Conservation (phyloP, 2,888 invertebrate species). For the Chalcosyrphus nemorum region DNA sequence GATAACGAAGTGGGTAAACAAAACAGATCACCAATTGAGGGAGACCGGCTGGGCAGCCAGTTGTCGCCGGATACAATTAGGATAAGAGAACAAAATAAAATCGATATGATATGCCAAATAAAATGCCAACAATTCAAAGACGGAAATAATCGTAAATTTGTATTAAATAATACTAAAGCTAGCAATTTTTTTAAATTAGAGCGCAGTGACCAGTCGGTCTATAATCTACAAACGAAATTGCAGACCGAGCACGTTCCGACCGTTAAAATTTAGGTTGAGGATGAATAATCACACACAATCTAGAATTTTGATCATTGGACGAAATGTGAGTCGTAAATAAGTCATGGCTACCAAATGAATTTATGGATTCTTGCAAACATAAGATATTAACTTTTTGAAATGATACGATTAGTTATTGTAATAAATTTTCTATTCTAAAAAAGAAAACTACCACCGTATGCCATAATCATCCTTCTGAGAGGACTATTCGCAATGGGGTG, state of each 20-base stretch:
- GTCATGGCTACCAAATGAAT: not conserved
- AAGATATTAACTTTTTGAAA: not conserved
- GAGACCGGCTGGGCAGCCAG: not conserved
- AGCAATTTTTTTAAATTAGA: not conserved
- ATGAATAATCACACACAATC: not conserved
- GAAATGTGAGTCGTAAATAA: not conserved
- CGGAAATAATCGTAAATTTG: not conserved
- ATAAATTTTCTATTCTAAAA: too few species aligned
- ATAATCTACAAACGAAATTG: not conserved
- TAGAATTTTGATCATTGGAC: not conserved
- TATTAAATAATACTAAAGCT: not conserved
- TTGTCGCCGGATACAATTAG: not conserved
- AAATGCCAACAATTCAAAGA: not conserved
- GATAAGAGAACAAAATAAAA: constrained; percentile 2
- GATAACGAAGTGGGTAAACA: constrained; percentile 12
- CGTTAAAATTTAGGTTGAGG: not conserved
- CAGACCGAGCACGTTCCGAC: not conserved
- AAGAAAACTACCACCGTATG: too few species aligned
- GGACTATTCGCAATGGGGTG: too few species aligned
- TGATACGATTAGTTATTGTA: not conserved
- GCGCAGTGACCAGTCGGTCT: not conserved
- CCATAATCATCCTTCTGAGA: too few species aligned
- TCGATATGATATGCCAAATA: not conserved
- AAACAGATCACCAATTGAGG: constrained; percentile 2
- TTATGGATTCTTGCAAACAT: too few species aligned